Percentiles rank a stretch among this genome's conserved stretches.
These are phyloP conservation scores for Anguilla obscura DNA, from an alignment of 2,797 vertebrate species.

Conservation along the genomic window DNA sequence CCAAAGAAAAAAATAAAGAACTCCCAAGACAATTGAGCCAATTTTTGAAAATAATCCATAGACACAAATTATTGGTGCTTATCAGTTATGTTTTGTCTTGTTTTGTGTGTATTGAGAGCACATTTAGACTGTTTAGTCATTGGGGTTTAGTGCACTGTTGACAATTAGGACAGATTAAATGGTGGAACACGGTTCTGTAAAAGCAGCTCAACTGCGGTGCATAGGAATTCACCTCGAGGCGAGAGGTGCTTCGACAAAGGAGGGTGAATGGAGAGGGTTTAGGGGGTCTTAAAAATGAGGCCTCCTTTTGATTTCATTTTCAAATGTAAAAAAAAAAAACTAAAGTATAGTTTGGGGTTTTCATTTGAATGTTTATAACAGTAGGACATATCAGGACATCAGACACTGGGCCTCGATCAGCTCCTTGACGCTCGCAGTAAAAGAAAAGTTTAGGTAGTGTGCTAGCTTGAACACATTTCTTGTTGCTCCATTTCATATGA, in stretches of 20 bases:
- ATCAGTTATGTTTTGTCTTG: not conserved
- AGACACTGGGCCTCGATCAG: conserved; percentile 16
- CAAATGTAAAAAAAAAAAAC: conserved; percentile 22
- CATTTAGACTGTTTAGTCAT: conserved; percentile 12
- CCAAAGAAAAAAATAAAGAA: not conserved
- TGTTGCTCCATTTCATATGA: not conserved
- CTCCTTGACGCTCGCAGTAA: not conserved
- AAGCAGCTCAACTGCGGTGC: conserved; percentile 11
- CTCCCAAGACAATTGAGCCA: not conserved
- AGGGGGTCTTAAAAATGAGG: conserved; percentile 23
- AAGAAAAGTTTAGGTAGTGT: conserved; percentile 5
- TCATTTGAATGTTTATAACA: conserved; percentile 9
- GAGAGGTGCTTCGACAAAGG: not conserved
- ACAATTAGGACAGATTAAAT: conserved; percentile 18
- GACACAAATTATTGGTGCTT: not conserved
- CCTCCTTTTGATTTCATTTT: conserved; percentile 29
- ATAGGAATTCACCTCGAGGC: not conserved
- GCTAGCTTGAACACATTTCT: not conserved
- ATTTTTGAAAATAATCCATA: conserved; percentile 11
- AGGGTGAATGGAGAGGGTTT: conserved; percentile 9
- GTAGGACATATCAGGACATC: conserved; percentile 19
- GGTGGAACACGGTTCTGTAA: not conserved
- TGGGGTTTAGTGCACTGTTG: conserved; percentile 14
- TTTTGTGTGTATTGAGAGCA: not conserved
- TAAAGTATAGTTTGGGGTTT: not conserved